Evolutionary conservation across 2,113 vertebrate species (phyloP).

Genomic region (Lanius collurio): DNA sequence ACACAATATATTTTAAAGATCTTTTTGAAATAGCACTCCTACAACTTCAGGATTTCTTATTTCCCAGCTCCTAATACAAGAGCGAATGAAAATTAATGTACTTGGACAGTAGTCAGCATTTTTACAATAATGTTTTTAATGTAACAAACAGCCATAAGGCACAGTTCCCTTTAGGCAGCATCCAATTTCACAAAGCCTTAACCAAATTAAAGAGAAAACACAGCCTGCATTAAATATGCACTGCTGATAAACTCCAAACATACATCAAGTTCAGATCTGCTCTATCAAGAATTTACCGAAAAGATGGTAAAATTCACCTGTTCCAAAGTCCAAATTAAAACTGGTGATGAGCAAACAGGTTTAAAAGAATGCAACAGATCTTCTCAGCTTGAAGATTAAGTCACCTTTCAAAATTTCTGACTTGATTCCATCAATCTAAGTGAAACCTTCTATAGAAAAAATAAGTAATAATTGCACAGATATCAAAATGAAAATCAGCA

Average conservation of each 20-base stretch:
- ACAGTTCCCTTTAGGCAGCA: neutral
- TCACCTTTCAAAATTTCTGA: neutral
- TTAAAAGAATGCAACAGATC: neutral
- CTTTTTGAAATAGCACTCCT: neutral
- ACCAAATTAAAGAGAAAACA: slow-evolving; percentile 8
- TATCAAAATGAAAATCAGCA: neutral
- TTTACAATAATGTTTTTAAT: neutral
- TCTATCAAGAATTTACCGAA: neutral
- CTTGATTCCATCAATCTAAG: neutral
- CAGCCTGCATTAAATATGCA: neutral
- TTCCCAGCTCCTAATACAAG: neutral
- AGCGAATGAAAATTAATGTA: neutral
- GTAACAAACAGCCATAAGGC: neutral
- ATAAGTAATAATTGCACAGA: neutral
- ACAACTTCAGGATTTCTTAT: neutral
- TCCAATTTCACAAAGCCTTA: neutral
- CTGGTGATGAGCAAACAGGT: neutral
- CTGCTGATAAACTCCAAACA: neutral
- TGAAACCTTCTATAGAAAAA: neutral
- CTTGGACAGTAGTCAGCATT: neutral
- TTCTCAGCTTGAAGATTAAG: neutral
- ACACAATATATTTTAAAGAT: neutral
- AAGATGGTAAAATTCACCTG: neutral
- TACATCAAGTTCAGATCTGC: neutral
- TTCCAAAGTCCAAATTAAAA: neutral